A percentile compares a stretch with the other conserved stretches of the same genome.
These are phyloP conservation scores for Apocheima hispidaria DNA, from an alignment of 2,888 invertebrate genomes.

Conservation along the genomic window DNA sequence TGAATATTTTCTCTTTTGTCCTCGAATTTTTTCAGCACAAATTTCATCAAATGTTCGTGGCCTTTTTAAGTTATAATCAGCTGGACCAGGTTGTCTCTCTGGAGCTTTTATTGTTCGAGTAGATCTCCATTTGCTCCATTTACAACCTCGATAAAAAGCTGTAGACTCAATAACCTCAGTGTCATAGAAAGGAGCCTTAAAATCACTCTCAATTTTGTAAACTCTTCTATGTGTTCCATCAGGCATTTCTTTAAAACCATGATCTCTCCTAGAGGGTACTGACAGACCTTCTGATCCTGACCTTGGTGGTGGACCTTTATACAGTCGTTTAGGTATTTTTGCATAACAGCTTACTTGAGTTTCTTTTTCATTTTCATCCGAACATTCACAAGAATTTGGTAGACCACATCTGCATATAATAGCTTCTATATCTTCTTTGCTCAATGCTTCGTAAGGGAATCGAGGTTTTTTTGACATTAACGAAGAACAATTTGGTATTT, in stretches of 20 bases:
- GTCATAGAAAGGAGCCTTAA: slow-evolving; percentile 68
- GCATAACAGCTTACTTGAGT: slow-evolving; percentile 60
- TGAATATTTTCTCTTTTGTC: slow-evolving; percentile 61
- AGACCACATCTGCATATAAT: slow-evolving; percentile 69
- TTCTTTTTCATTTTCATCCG: slow-evolving; percentile 47
- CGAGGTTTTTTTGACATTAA: slow-evolving; percentile 67
- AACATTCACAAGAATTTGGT: slow-evolving; percentile 64
- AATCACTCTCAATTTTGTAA: slow-evolving; percentile 38
- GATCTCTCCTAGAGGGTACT: slow-evolving; percentile 56
- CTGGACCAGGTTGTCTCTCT: slow-evolving; percentile 66
- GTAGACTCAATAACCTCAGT: slow-evolving; percentile 60
- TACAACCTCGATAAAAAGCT: slow-evolving; percentile 72
- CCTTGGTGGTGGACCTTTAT: slow-evolving; percentile 61
- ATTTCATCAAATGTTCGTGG: slow-evolving; percentile 50
- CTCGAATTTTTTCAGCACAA: slow-evolving; percentile 67
- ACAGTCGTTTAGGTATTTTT: slow-evolving; percentile 58
- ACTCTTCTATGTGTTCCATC: slow-evolving; percentile 53
- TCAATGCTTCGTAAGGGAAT: slow-evolving; percentile 69
- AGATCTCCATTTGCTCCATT: slow-evolving; percentile 73
- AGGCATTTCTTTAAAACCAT: slow-evolving; percentile 51
- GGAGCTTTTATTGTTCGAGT: slow-evolving; percentile 46
- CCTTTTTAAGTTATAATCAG: slow-evolving; percentile 60
- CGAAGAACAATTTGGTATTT: slow-evolving; percentile 65
- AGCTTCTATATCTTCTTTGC: slow-evolving; percentile 64
- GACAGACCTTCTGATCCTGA: slow-evolving; percentile 53